Percentiles rank a stretch among this genome's conserved stretches.
These are phyloP conservation scores for Euura saliciscinereae DNA, from an alignment of 1,140 invertebrate genomes.

Conservation along the genomic window DNA sequence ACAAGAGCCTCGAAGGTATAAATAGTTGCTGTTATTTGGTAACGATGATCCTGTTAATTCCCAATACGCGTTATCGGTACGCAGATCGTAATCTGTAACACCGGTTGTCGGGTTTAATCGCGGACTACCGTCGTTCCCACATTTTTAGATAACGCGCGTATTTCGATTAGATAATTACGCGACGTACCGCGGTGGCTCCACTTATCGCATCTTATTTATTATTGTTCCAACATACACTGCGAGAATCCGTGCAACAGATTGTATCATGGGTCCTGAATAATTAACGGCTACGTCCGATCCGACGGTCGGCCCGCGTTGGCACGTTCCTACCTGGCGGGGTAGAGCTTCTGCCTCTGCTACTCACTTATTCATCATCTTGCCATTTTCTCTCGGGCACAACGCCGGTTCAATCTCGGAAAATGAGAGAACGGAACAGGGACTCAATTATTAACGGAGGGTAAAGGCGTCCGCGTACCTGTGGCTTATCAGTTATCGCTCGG, in stretches of 20 bases:
- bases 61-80: too few species aligned
- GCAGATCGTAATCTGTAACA: too few species aligned
- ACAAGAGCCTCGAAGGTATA: conserved; percentile 88
- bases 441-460: conserved; percentile 41
- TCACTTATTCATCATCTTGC: conserved; percentile 48
- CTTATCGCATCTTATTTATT: too few species aligned
- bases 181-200: too few species aligned
- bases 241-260: conserved; percentile 36
- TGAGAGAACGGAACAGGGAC: conserved; percentile 56
- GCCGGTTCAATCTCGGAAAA: conserved; percentile 52
- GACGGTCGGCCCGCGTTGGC: background rate
- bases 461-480: background rate
- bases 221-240: too few species aligned
- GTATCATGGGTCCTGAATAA: conserved; percentile 14
- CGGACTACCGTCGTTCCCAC: too few species aligned
- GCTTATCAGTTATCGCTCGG: background rate
- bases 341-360: conserved; percentile 20
- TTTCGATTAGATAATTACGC: too few species aligned
- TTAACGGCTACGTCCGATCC: background rate
- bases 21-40: background rate
- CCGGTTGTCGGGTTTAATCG: too few species aligned
- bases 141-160: too few species aligned
- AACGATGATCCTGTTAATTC: too few species aligned
- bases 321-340: too few species aligned
- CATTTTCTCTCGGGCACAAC: too few species aligned